Evolutionary conservation across 2,888 invertebrate species (phyloP).

Genomic region (Trissolcus japonicus): DNA sequence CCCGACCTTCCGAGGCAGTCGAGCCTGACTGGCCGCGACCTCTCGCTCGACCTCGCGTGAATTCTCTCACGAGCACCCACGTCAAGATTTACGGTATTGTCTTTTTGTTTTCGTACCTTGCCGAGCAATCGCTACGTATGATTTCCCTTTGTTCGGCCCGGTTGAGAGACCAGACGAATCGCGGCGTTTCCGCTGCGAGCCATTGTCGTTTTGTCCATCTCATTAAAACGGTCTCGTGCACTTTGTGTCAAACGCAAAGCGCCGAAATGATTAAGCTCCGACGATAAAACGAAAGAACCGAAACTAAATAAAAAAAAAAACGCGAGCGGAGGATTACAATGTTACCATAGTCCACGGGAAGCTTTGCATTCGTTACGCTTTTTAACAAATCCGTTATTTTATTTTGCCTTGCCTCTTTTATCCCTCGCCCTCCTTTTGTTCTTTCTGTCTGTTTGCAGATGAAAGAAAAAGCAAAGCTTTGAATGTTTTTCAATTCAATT

Average conservation of each 20-base stretch:
- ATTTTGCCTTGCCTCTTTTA: background rate
- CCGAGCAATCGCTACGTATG: constrained; percentile 54
- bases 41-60: constrained; percentile 61
- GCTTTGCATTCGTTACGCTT: constrained; percentile 37
- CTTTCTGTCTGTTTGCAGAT: constrained; percentile 1
- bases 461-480: constrained; percentile 2
- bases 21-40: constrained; percentile 60
- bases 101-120: constrained; percentile 49
- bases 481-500: constrained; percentile 1
- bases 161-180: constrained; percentile 47
- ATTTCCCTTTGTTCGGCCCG: constrained; percentile 53
- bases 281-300: constrained; percentile 13
- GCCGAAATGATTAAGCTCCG: constrained; percentile 39
- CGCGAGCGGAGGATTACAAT: constrained; percentile 26
- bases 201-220: constrained; percentile 50
- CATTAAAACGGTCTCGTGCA: constrained; percentile 53
- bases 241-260: constrained; percentile 49
- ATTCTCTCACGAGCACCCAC: constrained; percentile 63
- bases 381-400: constrained; percentile 23
- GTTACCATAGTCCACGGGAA: constrained; percentile 29
- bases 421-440: constrained; percentile 5
- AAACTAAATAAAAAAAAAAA: constrained; percentile 7
- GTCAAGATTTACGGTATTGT: constrained; percentile 56
- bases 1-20: constrained; percentile 57
- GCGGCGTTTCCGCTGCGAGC: constrained; percentile 44